These are phyloP conservation scores for Chymomyza caudatula DNA, from an alignment of 2,888 invertebrate species.

Conservation along the genomic window DNA sequence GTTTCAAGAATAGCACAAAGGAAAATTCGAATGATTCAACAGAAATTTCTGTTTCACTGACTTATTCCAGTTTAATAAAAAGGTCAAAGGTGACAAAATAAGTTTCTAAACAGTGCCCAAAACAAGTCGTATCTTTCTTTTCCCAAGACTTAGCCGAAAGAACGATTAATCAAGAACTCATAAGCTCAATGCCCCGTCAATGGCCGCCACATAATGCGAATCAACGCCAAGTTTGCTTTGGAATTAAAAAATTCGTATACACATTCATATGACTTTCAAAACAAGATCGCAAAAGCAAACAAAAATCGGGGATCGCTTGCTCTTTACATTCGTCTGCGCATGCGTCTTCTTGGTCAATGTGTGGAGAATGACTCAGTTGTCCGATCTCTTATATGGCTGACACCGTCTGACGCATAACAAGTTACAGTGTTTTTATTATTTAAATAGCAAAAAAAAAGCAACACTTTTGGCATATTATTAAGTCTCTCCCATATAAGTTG, in stretches of 20 bases:
- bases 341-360: constrained; percentile 17
- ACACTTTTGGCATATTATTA: neutral
- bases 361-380: constrained; percentile 35
- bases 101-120: no score
- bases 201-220: neutral
- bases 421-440: neutral
- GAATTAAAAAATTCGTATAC: constrained; percentile 18
- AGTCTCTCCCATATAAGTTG: neutral
- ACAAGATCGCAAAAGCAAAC: constrained; percentile 20
- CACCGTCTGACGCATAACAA: constrained; percentile 46
- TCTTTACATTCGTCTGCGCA: neutral
- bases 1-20: no score
- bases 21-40: no score
- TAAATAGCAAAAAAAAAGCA: neutral
- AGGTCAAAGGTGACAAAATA: no score
- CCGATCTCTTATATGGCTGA: constrained; percentile 2
- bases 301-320: constrained; percentile 22
- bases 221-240: constrained; percentile 11
- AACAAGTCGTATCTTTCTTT: constrained; percentile 40
- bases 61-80: no score
- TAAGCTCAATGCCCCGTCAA: neutral
- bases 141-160: constrained; percentile 1
- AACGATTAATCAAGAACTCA: neutral
- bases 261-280: constrained; percentile 21
- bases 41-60: no score